Base-by-base conservation (phyloP, 1,140 invertebrate species). In the Maconellicoccus hirsutus region DNA sequence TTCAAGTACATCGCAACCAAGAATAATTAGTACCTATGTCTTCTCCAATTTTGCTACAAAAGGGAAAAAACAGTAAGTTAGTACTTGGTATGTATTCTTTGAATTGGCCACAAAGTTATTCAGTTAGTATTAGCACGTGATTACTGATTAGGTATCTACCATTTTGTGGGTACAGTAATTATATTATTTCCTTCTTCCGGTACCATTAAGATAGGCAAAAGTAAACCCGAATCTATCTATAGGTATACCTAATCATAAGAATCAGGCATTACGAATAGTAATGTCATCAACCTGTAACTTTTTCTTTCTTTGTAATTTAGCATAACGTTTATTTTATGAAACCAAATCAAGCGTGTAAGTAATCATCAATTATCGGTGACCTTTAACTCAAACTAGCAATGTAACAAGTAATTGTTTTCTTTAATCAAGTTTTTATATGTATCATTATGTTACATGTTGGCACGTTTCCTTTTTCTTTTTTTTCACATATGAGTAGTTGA, bases 301-400 rank as follows among this genome's bases (percentile, higher is more conserved):
- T 52, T 52, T 52, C 42, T 52, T 52, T 52, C 42, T 52, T 52
- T 52, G 42, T 52, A 52, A 19, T 52, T 52, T 52, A 52, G 42
- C 42, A 52, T 52, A 52, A 52, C 42, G 42, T 52, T 52, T 52
- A 52, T 52, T 52, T 52, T 52, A 52, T 52, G n/a, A 52, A 52
- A 52, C n/a, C n/a, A 52, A 52, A 52, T 52, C 42, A 52, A 52
- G 6, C 42, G 42, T 52, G 42, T 52, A 52, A 52, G 42, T 52
- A 52, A 52, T 52, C 42, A 52, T 52, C 42, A 16, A 8, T 52
- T 52, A 52, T 16, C 42, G 16, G n/a, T 52, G 42, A 52, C 42
- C 42, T 52, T 52, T 52, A 16, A 52, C 2, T n/a, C n/a, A 52
- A 8, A 16, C 2, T 16, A 52, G 29, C 29, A 3, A 33, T 52